Percentiles rank a stretch among this genome's conserved stretches.
Conservation (phyloP, 2,888 invertebrate species). For the Megaustenia siamemsis region DNA sequence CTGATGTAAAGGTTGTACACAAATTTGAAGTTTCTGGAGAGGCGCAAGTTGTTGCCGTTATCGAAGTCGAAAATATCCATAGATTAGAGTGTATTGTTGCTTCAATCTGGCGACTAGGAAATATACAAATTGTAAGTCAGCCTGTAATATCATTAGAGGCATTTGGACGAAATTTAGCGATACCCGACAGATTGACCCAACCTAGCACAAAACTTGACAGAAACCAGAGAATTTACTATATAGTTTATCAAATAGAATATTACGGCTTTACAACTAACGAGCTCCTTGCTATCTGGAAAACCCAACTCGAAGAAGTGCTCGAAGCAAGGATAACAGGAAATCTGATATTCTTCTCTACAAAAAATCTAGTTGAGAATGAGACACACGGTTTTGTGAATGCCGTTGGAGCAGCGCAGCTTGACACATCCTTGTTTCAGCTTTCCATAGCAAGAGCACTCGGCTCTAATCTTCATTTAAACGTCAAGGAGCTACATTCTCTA, state of each 20-base stretch:
- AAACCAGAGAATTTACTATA: not conserved
- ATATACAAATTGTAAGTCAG: not conserved
- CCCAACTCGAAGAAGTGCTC: not conserved
- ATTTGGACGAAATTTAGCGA: not conserved
- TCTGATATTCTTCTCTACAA: not conserved
- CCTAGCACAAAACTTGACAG: too few relatives aligned
- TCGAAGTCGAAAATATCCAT: not conserved
- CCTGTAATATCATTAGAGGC: not conserved
- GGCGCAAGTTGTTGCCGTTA: not conserved
- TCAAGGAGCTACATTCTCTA: not conserved
- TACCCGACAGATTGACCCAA: not conserved
- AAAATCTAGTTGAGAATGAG: not conserved
- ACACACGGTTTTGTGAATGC: not conserved
- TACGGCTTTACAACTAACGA: not conserved
- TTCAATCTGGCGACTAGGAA: not conserved
- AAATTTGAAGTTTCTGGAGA: constrained; percentile 1
- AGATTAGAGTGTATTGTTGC: not conserved
- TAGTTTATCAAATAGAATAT: not conserved
- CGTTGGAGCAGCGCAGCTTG: not conserved
- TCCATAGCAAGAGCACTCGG: not conserved
- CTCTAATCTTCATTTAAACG: not conserved
- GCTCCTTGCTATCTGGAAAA: not conserved
- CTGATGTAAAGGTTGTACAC: not conserved
- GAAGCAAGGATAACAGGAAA: not conserved
- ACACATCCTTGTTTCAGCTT: not conserved